phyloP scores from a whole-genome alignment of 2,797 vertebrate species.

The Enteromius argenteus region DNA sequence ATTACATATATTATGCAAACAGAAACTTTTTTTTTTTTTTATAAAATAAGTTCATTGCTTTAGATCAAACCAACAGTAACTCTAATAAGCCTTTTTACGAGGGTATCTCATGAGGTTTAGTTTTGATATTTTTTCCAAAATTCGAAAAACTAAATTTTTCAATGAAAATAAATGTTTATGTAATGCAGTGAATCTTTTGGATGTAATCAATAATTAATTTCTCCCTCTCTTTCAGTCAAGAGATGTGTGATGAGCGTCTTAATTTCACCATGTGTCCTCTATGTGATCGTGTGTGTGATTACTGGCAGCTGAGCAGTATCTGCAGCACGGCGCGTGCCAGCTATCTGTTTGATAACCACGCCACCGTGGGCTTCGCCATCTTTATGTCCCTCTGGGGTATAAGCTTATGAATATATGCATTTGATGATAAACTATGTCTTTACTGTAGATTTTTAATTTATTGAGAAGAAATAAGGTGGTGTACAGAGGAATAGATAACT shows the following conservation, averaged over 20 bases:
- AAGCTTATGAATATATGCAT: conserved; percentile 12
- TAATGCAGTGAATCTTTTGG: neutral
- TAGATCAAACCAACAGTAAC: neutral
- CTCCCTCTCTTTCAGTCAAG: conserved; percentile 80
- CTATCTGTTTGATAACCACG: conserved; percentile 97
- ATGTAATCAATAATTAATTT: neutral
- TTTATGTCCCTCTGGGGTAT: conserved; percentile 99
- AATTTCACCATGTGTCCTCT: conserved; percentile 98
- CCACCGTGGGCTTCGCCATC: conserved; percentile 93
- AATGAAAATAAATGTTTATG: neutral
- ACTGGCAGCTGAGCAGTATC: conserved; percentile 92
- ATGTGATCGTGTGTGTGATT: conserved; percentile 93
- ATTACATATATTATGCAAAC: too few relatives aligned
- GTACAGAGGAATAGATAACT: conserved; percentile 1
- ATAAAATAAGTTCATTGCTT: neutral
- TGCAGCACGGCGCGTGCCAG: conserved; percentile 89
- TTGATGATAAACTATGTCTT: neutral
- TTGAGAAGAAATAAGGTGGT: neutral
- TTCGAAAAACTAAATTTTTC: neutral
- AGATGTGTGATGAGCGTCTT: conserved; percentile 89
- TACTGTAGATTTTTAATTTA: neutral
- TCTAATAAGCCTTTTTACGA: neutral
- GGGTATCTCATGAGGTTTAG: neutral
- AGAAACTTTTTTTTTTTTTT: neutral
- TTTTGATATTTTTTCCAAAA: neutral